Evolutionary conservation across 2,888 invertebrate genomes (phyloP), one percentile per base, ranked within the genome.

Genomic region (Drosophila pegasa): DNA sequence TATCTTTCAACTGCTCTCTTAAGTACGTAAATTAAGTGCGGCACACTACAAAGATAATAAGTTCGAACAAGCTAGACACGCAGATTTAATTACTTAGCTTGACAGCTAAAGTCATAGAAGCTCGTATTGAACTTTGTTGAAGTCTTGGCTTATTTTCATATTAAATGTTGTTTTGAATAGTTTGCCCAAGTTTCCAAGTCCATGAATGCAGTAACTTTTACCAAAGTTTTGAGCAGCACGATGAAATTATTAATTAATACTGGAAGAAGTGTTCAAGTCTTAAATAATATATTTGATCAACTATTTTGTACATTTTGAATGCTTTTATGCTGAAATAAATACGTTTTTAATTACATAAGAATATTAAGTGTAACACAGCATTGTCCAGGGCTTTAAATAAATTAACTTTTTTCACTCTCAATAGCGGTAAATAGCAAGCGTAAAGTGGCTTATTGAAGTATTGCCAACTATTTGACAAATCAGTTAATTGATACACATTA

Each of bases 111-210:
- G 29, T 27, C 14, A 4, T 27, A 38, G 10, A 12, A 52, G 31
- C 20, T 37, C 10, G 14, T 33, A n/a, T 12, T 52, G n/a, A 16
- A 37, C 27, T 18, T 51, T 31, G 22, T 12, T 20, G 8, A 14
- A 25, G 12, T 45, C 3, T 14, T 31, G 12, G 33, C 12, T 33
- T 27, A 65, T 54, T 65, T 64, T 27, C 31, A 37, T 25, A 50
- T 38, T 40, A 61, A 62, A 31, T 10, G n/a, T 22, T 50, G 29
- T 22, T 65, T 65, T 38, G 14, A 16, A 22, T 55, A 50, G 41
- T 56, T 50, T 56, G 2, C 14, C 14, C 0, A 66, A 66, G 35
- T 14, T 41, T n/a, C 18, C 29, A 18, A 47, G 29, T 59, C 31
- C 16, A 18, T 25, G 14, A 4, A 14, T 18, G 7, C 16, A 54